A percentile compares a stretch with the other conserved stretches of the same genome.
phyloP scores from a whole-genome alignment of 2,113 vertebrate species.

The Euleptes europaea region DNA sequence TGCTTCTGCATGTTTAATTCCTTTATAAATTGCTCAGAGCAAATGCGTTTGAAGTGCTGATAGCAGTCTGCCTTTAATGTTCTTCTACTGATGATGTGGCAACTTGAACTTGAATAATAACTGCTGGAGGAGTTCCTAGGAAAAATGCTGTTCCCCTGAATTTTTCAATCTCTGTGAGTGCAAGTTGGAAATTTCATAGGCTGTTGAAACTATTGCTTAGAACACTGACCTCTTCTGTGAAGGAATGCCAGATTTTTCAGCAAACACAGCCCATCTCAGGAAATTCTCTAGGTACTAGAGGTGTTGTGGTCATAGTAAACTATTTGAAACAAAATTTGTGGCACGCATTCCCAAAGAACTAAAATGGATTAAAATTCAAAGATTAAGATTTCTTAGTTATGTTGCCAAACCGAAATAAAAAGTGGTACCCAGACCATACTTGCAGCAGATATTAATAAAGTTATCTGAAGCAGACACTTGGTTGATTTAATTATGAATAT shows the following conservation, averaged over 20 bases:
- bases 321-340: conserved; percentile 18
- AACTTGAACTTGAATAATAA: conserved; percentile 69
- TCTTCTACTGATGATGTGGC: conserved; percentile 76
- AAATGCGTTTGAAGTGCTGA: conserved; percentile 38
- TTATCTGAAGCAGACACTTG: conserved; percentile 25
- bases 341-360: conserved; percentile 21
- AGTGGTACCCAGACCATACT: background rate
- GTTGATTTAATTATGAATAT: conserved; percentile 3
- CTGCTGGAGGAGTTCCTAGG: conserved; percentile 68
- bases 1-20: conserved; percentile 41
- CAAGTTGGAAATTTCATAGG: conserved; percentile 67
- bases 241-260: conserved; percentile 65
- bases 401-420: conserved; percentile 17
- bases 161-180: conserved; percentile 56
- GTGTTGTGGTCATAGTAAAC: background rate
- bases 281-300: conserved; percentile 6
- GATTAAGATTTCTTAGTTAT: conserved; percentile 16
- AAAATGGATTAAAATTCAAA: conserved; percentile 48
- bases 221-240: conserved; percentile 67
- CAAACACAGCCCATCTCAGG: conserved; percentile 23
- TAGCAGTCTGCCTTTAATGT: conserved; percentile 55
- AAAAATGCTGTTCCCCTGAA: conserved; percentile 54
- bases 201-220: conserved; percentile 64
- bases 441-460: conserved; percentile 8
- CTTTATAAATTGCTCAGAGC: conserved; percentile 40